phyloP scores from a whole-genome alignment of 2,888 invertebrate genomes.

The Plusia festucae region DNA sequence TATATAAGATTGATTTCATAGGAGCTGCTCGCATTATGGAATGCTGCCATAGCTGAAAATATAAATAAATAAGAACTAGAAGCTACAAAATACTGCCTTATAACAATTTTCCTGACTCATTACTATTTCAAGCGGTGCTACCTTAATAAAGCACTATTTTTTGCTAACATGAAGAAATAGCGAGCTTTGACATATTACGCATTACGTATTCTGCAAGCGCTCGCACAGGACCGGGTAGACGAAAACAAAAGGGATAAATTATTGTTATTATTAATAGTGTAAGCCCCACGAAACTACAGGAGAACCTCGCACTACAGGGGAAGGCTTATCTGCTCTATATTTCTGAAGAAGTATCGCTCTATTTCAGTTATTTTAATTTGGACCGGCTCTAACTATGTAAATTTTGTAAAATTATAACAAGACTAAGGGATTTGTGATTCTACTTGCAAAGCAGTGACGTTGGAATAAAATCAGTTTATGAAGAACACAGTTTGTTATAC shows the following conservation, averaged over 20 bases:
- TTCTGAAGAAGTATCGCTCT: background rate
- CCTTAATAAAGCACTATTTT: background rate
- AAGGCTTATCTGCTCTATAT: background rate
- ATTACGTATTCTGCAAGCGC: background rate
- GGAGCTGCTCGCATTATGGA: background rate
- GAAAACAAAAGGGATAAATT: background rate
- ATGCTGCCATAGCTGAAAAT: background rate
- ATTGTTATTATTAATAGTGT: slow-evolving; percentile 4
- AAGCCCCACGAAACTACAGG: background rate
- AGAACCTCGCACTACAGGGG: background rate
- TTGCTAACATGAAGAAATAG: background rate
- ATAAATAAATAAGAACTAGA: background rate
- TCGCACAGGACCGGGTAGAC: background rate
- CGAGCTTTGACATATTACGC: background rate
- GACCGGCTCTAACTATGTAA: no score
- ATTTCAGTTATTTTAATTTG: background rate
- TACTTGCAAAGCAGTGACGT: no score
- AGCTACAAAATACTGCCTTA: background rate
- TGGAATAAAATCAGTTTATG: no score
- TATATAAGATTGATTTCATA: no score
- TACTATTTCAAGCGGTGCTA: background rate
- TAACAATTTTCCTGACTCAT: background rate
- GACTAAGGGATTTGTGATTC: no score
- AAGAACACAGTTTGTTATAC: no score
- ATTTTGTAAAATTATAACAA: no score